Evolutionary conservation across 2,888 invertebrate species (phyloP).

Genomic region (Polia nebulosa): DNA sequence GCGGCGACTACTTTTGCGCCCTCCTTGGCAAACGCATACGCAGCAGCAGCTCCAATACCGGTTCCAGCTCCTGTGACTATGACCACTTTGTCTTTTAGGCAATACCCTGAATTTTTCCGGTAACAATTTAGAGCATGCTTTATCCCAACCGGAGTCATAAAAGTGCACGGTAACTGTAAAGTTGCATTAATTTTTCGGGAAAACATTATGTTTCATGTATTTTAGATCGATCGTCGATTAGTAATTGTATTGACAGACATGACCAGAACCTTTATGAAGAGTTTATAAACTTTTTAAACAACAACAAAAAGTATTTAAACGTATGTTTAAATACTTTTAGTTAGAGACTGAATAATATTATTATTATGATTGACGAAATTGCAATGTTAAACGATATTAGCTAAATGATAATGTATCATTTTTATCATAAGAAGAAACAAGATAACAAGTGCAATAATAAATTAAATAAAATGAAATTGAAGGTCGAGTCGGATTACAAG

Average conservation of each 20-base stretch:
- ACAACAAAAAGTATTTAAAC: background rate
- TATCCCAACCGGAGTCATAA: background rate
- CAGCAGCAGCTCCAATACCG: slow-evolving; percentile 73
- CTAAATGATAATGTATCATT: background rate
- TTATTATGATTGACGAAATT: background rate
- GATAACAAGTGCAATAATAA: background rate
- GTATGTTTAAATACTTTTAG: background rate
- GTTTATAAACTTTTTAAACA: background rate
- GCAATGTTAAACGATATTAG: too few relatives aligned
- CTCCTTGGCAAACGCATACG: slow-evolving; percentile 68
- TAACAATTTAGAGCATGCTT: background rate
- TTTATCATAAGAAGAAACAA: too few relatives aligned
- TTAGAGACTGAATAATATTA: background rate
- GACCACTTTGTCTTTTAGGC: slow-evolving; percentile 69
- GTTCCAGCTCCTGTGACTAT: slow-evolving; percentile 72
- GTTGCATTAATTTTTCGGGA: background rate
- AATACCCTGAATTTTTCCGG: slow-evolving; percentile 31
- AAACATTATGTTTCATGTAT: slow-evolving; percentile 3
- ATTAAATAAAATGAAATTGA: background rate
- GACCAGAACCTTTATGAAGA: background rate
- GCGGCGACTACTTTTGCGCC: slow-evolving; percentile 70
- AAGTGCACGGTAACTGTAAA: background rate
- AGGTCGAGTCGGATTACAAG: background rate
- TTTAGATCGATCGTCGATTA: background rate
- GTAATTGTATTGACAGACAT: background rate